These are phyloP conservation scores for Diprion similis DNA, from an alignment of 1,140 invertebrate species.

Conservation along the genomic window DNA sequence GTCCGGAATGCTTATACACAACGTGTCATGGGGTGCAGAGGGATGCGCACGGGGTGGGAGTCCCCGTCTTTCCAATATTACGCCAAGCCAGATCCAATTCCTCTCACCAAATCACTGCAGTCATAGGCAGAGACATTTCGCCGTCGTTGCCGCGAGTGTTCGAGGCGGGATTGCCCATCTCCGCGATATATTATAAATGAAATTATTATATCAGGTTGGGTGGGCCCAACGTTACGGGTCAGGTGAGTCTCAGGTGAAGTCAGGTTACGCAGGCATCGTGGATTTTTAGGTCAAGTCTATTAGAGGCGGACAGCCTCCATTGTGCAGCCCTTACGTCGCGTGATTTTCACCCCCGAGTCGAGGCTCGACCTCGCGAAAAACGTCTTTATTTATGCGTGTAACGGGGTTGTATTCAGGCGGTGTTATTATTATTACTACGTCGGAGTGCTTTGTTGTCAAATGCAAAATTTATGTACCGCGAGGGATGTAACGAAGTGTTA, in stretches of 20 bases:
- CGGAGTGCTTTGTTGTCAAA: too few relatives aligned
- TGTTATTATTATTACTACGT: too few relatives aligned
- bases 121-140: too few relatives aligned
- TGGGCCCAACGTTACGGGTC: background rate
- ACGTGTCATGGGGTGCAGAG: background rate
- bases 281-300: conserved; percentile 3
- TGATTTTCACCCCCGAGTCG: background rate
- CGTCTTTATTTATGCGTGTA: background rate
- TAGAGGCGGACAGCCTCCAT: background rate
- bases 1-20: background rate
- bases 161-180: background rate
- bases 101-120: too few relatives aligned
- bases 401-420: too few relatives aligned
- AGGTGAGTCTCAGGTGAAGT: background rate
- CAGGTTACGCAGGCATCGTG: background rate
- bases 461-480: too few relatives aligned
- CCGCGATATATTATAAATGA: background rate
- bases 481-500: too few relatives aligned
- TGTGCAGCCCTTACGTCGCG: background rate
- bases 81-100: too few relatives aligned
- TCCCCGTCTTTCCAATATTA: too few relatives aligned
- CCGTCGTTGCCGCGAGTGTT: too few relatives aligned
- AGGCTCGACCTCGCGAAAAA: background rate
- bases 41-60: too few relatives aligned
- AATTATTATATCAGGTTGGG: background rate